Conservation (phyloP, 1,140 invertebrate species). For the Musca domestica region DNA sequence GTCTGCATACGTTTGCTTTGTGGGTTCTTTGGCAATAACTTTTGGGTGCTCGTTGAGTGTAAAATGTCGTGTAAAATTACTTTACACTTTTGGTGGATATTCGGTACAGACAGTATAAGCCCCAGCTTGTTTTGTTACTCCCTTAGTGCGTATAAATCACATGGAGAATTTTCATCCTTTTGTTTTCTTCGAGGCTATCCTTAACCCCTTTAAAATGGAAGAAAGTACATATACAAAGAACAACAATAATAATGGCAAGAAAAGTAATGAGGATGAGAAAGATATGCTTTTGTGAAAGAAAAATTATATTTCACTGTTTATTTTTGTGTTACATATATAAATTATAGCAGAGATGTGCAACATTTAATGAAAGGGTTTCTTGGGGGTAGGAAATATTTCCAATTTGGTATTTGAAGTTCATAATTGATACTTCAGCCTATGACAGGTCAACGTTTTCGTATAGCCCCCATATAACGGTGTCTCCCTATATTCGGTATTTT, state of each 20-base stretch:
- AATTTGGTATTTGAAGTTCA: no score
- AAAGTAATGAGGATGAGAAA: neutral
- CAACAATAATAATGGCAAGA: neutral
- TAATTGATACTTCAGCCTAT: no score
- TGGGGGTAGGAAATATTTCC: no score
- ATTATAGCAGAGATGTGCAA: no score
- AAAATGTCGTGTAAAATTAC: constrained; percentile 26
- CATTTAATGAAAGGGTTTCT: no score
- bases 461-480: no score
- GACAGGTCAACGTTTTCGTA: no score
- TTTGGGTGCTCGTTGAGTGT: constrained; percentile 14
- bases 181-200: neutral
- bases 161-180: neutral
- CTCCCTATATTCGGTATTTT: no score
- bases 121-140: neutral
- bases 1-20: neutral
- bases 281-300: neutral
- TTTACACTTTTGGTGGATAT: constrained; percentile 9
- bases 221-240: neutral
- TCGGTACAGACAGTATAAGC: neutral
- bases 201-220: neutral
- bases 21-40: neutral
- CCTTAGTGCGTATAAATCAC: constrained; percentile 24
- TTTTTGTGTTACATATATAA: no score
- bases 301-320: no score